phyloP scores from a whole-genome alignment of 1,140 invertebrate species.

The Bombyx mori region DNA sequence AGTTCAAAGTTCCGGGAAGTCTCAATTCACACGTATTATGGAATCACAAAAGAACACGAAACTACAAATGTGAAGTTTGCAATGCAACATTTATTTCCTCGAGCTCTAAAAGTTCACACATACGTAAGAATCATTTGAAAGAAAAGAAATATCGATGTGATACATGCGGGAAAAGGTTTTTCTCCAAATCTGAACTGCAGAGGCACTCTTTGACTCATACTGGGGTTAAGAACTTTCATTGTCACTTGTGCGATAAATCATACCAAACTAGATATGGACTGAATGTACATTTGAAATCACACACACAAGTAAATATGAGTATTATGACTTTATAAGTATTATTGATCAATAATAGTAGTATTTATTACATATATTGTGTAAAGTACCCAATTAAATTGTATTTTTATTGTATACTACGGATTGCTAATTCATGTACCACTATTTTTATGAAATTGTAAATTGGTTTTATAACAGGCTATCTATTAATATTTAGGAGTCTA shows the following conservation, averaged over 20 bases:
- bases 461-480: too few relatives aligned
- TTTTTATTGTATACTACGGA: too few relatives aligned
- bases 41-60: constrained; percentile 63
- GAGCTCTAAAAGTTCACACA: constrained; percentile 57
- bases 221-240: constrained; percentile 62
- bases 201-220: constrained; percentile 61
- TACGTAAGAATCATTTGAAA: constrained; percentile 62
- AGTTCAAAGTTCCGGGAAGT: constrained; percentile 62
- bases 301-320: constrained; percentile 27
- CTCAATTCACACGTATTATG: constrained; percentile 62
- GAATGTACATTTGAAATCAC: constrained; percentile 63
- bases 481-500: too few relatives aligned
- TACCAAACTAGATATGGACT: constrained; percentile 65
- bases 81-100: constrained; percentile 62
- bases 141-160: constrained; percentile 65
- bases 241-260: constrained; percentile 62
- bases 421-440: too few relatives aligned
- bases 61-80: constrained; percentile 62
- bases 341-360: too few relatives aligned
- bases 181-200: constrained; percentile 58
- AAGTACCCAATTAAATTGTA: too few relatives aligned
- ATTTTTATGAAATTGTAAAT: too few relatives aligned
- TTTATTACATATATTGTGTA: too few relatives aligned
- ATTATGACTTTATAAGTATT: constrained; percentile 12
- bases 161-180: constrained; percentile 60